A percentile compares a stretch with the other conserved stretches of the same genome.
Conservation (phyloP, 2,113 vertebrate species). For the Aspidoscelis tigris region DNA sequence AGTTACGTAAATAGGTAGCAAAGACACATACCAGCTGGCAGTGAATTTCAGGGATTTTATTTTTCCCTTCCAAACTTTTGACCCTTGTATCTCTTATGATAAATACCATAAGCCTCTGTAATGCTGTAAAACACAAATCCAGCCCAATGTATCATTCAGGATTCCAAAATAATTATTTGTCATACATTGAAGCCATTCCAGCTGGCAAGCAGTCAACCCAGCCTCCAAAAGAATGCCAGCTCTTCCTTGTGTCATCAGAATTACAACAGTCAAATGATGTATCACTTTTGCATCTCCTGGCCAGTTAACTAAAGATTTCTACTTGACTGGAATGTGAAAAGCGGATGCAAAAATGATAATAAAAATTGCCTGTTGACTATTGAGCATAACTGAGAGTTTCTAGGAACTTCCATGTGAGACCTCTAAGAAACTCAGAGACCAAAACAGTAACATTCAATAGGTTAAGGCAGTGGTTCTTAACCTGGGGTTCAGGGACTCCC, state of each 20-base stretch:
- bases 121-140: not conserved
- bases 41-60: not conserved
- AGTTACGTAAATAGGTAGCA: not conserved
- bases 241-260: not conserved
- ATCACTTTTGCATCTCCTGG: not conserved
- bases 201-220: conserved; percentile 15
- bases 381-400: not conserved
- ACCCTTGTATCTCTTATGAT: not conserved
- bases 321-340: not conserved
- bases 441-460: not conserved
- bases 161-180: not conserved
- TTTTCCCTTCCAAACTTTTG: not conserved
- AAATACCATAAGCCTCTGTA: fast-evolving
- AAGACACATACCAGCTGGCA: not conserved
- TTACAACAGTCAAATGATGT: not conserved
- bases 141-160: fast-evolving
- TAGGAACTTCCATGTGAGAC: not conserved
- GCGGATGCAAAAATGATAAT: too few species aligned
- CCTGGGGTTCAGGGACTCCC: too few species aligned
- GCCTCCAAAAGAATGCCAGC: not conserved
- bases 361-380: not conserved
- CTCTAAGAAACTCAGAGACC: not conserved
- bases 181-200: not conserved
- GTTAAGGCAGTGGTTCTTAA: too few species aligned
- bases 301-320: not conserved